phyloP scores from a whole-genome alignment of 2,797 vertebrate genomes.

The Bufotes viridis region DNA sequence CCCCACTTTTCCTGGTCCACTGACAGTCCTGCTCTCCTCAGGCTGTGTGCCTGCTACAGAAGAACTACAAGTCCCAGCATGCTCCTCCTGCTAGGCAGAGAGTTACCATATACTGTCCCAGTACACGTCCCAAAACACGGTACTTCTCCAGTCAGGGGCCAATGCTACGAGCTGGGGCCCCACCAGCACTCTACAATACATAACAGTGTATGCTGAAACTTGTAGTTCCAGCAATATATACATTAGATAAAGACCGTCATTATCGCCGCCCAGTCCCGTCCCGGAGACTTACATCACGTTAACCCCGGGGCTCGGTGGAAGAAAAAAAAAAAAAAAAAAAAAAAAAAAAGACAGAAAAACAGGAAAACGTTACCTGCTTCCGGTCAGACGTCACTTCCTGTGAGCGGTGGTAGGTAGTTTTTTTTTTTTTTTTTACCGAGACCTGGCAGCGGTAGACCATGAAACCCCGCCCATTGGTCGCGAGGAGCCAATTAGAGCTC shows the following conservation, averaged over 20 bases:
- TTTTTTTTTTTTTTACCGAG: not conserved
- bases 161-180: not conserved
- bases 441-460: not conserved
- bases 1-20: not conserved
- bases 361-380: conserved; percentile 47
- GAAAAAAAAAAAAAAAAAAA: not conserved
- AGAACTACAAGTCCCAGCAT: conserved; percentile 9
- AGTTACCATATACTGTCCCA: not conserved
- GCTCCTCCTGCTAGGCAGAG: not conserved
- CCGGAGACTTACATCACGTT: not conserved
- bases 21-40: not conserved
- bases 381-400: conserved; percentile 35
- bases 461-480: not conserved
- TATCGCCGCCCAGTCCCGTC: not conserved
- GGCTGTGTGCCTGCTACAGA: not conserved
- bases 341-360: conserved; percentile 30
- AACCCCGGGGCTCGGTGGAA: conserved; percentile 25
- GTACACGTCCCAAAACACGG: not conserved
- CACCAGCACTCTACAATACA: not conserved
- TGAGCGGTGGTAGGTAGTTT: not conserved
- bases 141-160: not conserved
- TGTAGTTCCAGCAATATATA: not conserved
- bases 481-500: not conserved
- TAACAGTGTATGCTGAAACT: not conserved
- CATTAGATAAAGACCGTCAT: not conserved